A percentile compares a stretch with the other conserved stretches of the same genome.
Evolutionary conservation across 2,888 invertebrate genomes (phyloP).

Genomic region (Napeogenes inachia): DNA sequence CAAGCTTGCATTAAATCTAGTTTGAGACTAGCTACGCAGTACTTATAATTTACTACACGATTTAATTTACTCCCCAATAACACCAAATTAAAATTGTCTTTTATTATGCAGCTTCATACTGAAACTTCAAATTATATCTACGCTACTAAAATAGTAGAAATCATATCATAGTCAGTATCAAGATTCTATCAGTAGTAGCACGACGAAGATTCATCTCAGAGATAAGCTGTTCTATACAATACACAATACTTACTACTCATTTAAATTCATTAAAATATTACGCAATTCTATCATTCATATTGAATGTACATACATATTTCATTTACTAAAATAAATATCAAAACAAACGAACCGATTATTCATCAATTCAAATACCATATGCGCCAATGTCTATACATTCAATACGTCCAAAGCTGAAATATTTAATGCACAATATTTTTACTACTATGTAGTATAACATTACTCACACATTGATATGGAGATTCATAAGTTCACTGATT

Average conservation of each 20-base stretch:
- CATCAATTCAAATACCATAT: too few species aligned
- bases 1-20: conserved; percentile 39
- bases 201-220: conserved; percentile 16
- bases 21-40: conserved; percentile 45
- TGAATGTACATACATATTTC: neutral
- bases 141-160: conserved; percentile 9
- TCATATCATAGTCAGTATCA: neutral
- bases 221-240: neutral
- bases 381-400: neutral
- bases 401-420: neutral
- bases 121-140: conserved; percentile 8
- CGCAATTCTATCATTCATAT: neutral
- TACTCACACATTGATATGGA: conserved; percentile 51
- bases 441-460: conserved; percentile 28
- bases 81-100: conserved; percentile 23
- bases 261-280: neutral
- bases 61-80: conserved; percentile 11
- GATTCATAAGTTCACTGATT: conserved; percentile 42
- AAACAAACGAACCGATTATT: too few species aligned
- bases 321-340: neutral
- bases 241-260: neutral
- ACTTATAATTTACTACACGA: conserved; percentile 16
- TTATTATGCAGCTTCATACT: conserved; percentile 7
- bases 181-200: conserved; percentile 8
- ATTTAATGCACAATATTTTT: conserved; percentile 15